A percentile compares a stretch with the other conserved stretches of the same genome.
phyloP scores from a whole-genome alignment of 2,797 vertebrate species.

The Atherinosoma microstoma region DNA sequence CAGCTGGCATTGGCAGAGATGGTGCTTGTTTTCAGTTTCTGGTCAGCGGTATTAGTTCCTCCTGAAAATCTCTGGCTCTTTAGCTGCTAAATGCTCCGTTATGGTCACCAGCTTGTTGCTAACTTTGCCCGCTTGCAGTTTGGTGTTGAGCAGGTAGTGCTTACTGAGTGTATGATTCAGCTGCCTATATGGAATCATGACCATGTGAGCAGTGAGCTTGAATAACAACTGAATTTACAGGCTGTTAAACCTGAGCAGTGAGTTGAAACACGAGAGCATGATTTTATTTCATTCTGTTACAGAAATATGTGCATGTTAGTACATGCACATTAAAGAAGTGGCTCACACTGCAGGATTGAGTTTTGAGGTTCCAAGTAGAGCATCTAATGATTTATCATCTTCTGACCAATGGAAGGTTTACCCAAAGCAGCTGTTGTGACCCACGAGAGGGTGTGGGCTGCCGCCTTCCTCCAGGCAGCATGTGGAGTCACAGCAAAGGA shows the following conservation, averaged over 20 bases:
- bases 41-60: background rate
- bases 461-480: conserved; percentile 68
- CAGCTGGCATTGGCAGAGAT: background rate
- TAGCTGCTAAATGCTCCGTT: conserved; percentile 21
- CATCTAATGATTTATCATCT: background rate
- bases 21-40: background rate
- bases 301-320: background rate
- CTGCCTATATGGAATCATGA: background rate
- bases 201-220: background rate
- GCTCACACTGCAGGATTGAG: background rate
- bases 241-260: conserved; percentile 13
- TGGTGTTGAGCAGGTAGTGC: background rate
- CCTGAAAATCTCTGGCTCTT: background rate
- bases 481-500: conserved; percentile 81
- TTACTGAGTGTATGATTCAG: background rate
- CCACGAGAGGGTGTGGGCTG: conserved; percentile 84
- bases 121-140: background rate
- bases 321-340: background rate
- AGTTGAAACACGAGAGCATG: background rate
- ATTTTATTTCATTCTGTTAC: background rate
- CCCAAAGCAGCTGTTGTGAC: conserved; percentile 91
- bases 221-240: background rate
- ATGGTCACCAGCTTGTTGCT: conserved; percentile 5
- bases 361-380: background rate
- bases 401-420: conserved; percentile 80